Evolutionary conservation across 2,113 vertebrate species (phyloP).

Genomic region (Phalacrocorax pelagicus): DNA sequence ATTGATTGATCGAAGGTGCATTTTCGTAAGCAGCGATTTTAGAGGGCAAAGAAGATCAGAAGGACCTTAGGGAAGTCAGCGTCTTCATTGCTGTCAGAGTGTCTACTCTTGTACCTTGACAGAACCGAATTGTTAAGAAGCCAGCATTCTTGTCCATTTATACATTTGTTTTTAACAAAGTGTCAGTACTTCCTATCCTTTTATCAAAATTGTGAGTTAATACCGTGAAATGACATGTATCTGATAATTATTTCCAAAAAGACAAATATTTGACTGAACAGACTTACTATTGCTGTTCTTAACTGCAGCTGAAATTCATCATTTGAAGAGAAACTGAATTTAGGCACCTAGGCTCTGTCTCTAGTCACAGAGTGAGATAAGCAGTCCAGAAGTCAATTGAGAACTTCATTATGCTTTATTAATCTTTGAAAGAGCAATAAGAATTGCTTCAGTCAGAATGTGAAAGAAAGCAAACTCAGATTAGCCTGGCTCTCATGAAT

Average conservation of each 20-base stretch:
- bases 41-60: conserved; percentile 51
- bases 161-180: not conserved
- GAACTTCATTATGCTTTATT: not conserved
- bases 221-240: not conserved
- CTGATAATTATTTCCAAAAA: not conserved
- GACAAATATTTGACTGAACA: not conserved
- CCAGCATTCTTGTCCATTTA: not conserved
- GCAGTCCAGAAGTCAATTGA: not conserved
- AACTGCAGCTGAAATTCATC: not conserved
- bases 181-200: not conserved
- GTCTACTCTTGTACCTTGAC: not conserved
- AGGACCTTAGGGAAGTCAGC: conserved; percentile 19
- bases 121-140: not conserved
- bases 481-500: not conserved
- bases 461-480: not conserved
- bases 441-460: not conserved
- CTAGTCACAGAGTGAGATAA: not conserved
- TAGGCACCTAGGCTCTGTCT: not conserved
- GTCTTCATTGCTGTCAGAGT: not conserved
- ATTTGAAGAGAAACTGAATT: not conserved
- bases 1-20: conserved; percentile 12
- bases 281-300: not conserved
- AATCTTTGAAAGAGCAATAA: not conserved
- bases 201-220: not conserved
- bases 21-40: conserved; percentile 34